These are phyloP conservation scores for Pyrgilauda ruficollis DNA, from an alignment of 2,113 vertebrate genomes.

Conservation along the genomic window DNA sequence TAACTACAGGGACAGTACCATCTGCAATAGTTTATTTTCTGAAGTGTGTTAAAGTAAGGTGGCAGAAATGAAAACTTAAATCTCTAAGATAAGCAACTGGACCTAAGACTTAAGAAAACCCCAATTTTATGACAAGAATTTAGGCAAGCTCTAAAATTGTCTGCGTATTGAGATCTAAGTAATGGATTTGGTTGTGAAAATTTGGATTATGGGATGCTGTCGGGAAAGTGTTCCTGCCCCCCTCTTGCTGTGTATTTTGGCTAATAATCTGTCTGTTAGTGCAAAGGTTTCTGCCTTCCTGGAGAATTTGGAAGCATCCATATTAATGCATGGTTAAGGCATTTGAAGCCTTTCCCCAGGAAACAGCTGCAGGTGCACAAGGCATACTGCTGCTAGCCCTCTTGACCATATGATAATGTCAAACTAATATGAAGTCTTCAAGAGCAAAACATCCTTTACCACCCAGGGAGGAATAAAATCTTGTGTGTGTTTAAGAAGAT, in stretches of 20 bases:
- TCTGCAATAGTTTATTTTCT: not conserved
- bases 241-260: not conserved
- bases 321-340: not conserved
- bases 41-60: not conserved
- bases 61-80: not conserved
- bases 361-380: not conserved
- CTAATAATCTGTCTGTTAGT: not conserved
- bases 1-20: not conserved
- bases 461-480: slow-evolving; percentile 29
- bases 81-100: not conserved
- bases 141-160: not conserved
- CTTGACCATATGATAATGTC: not conserved
- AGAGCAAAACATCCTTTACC: not conserved
- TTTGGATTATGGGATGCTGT: not conserved
- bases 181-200: not conserved
- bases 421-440: slow-evolving; percentile 5
- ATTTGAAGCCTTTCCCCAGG: not conserved
- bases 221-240: not conserved
- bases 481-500: slow-evolving; percentile 27
- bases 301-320: not conserved
- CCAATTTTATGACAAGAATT: not conserved
- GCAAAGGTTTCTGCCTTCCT: not conserved
- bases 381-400: not conserved
- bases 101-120: not conserved
- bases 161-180: not conserved